Evolutionary conservation across 2,797 vertebrate species (phyloP), one percentile per base, ranked within the genome.

Genomic region (Chromis chromis): DNA sequence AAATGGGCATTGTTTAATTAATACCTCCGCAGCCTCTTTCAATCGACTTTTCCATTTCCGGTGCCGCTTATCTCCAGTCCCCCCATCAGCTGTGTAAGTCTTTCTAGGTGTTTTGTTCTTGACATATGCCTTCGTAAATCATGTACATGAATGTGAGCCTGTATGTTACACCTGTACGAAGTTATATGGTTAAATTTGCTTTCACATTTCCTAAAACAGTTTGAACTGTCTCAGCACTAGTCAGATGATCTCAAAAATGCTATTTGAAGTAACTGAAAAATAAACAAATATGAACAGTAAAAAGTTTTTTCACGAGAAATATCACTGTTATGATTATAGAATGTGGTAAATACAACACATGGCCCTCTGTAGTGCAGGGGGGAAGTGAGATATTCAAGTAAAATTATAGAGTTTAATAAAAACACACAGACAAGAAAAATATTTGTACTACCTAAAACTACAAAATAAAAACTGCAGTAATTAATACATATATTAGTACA

Each of bases 1-100:
- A 96, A 96, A 94, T 76, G 91, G 94, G 86, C 92, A 93, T 94
- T 93, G 81, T 93, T 96, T 96, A 95, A 96, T 96, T 95, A 96
- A 95, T 94, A 88, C 87, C 81, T 39, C 72, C 25, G 27, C 59
- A 50, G 84, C 79, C 80, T 81, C 88, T 88, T 86, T 86, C 85
- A 87, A 71, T 28, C 39, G 52, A 79, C 82, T 80, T 86, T 84
- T 90, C 90, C 85, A 89, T 92, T 91, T 92, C 92, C 84, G 79
- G 70, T 61, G 7, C 65, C 54, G 55, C 87, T 86, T 90, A 88
- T 86, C 86, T 82, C 36, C 63, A 66, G 46, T 40, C 71, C 52
- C 52, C 66, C 79, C 70, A 71, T 79, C 88, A 78, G 78, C 79
- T 86, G 64, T 74, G 63, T 52, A 78, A 49, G 59, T 71, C 75